Base-by-base conservation (phyloP, 2,888 invertebrate genomes). In the Spisula subtruncata region DNA sequence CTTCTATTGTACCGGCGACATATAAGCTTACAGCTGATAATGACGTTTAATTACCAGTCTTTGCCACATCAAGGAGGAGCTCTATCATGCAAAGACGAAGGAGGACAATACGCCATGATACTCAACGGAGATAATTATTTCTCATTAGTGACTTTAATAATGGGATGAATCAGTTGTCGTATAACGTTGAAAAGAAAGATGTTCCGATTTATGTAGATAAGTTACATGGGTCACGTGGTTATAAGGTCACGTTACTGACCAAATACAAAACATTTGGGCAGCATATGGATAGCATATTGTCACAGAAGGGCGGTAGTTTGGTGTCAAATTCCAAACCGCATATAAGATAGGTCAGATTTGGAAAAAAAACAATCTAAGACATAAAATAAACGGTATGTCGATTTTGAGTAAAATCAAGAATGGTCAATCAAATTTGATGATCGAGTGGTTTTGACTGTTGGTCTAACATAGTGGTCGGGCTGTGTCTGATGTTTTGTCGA, bases 11-110 rank as follows among this genome's bases (percentile, higher is more conserved):
- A 51, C 8, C 35, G 20, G 8, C 25, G 48, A 66, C 79, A 88
- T 84, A 84, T 75, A 32, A 84, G 80, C 66, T 88, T 88, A 88
- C 88, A 8, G 8, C n/a, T 12, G 54, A 75, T 88, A 88, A 88
- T 88, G 75, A 60, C 81, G 54, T 25, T 25, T 85, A 88, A 88
- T 88, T 88, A 82, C 71, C 20, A 81, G 88, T 81, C 46, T 71
- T n/a, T 6, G 75, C 8, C 25, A 82, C 71, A 87, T 87, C 87
- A 82, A 82, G 87, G 87, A 82, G 87, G 87, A 82, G 41, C 25
- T 66, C 18, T 8, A 48, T 18, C 60, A 71, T 66, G 84, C 84
- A 66, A 71, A 71, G 66, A 66, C 66, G 16, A 46, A 25, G n/a
- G n/a, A 0, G 84, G 46, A 84, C 48, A 84, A 84, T 71, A 25